A percentile compares a stretch with the other conserved stretches of the same genome.
These are phyloP conservation scores for Oceanodroma leucorhoa DNA, from an alignment of 2,797 vertebrate genomes.

Conservation along the genomic window DNA sequence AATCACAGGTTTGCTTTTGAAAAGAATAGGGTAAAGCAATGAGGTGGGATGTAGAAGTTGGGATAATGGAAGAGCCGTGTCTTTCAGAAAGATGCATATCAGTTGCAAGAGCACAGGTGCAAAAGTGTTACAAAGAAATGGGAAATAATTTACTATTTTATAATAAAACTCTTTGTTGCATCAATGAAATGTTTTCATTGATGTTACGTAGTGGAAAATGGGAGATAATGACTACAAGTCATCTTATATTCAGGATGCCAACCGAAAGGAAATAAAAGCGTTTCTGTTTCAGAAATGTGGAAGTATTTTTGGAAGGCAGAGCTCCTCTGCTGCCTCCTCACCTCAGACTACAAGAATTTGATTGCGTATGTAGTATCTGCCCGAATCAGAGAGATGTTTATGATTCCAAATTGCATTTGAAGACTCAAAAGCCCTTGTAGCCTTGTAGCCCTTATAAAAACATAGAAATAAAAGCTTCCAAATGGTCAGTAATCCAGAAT, in stretches of 20 bases:
- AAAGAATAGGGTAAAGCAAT: background rate
- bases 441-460: background rate
- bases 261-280: background rate
- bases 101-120: background rate
- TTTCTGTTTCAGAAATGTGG: background rate
- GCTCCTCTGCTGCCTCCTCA: background rate
- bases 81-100: background rate
- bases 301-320: background rate
- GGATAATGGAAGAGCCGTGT: background rate
- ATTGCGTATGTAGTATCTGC: background rate
- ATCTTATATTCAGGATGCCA: background rate
- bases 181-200: background rate
- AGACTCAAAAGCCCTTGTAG: background rate
- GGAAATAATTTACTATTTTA: background rate
- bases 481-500: background rate
- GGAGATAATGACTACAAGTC: background rate
- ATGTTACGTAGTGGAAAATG: background rate
- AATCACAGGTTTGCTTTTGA: background rate
- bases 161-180: background rate
- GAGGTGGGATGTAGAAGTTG: background rate
- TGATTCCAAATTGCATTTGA: background rate
- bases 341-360: background rate
- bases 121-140: background rate
- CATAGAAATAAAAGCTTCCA: background rate
- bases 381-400: background rate